These are phyloP conservation scores for Myotis brandtii DNA, from an alignment of 2,113 vertebrate species.

Conservation along the genomic window DNA sequence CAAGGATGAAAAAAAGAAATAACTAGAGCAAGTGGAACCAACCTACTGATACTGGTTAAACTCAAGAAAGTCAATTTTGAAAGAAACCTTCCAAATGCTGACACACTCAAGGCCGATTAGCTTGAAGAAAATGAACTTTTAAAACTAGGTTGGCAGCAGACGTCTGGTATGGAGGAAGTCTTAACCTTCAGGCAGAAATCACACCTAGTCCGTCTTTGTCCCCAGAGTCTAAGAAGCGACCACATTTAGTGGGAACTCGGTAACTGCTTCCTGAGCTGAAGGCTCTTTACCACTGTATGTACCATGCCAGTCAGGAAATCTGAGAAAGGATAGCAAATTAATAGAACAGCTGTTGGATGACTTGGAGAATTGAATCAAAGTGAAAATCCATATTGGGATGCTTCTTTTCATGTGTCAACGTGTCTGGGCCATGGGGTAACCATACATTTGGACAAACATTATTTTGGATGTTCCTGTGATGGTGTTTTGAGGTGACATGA, in stretches of 20 bases:
- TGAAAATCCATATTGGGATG: not conserved
- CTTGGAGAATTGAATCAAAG: not conserved
- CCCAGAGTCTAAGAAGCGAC: not conserved
- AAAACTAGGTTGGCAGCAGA: conserved; percentile 14
- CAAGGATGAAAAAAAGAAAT: not conserved
- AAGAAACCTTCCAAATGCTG: not conserved
- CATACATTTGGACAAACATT: not conserved
- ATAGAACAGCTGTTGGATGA: not conserved
- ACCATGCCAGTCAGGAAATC: not conserved
- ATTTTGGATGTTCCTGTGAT: not conserved
- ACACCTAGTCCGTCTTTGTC: not conserved
- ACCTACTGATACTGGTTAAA: not conserved
- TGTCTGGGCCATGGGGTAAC: not conserved
- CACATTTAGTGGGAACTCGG: not conserved
- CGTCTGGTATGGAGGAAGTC: not conserved
- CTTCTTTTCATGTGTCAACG: not conserved
- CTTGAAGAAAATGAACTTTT: conserved; percentile 41
- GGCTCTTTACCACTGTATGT: not conserved
- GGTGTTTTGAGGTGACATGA: not conserved
- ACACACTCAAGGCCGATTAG: not conserved
- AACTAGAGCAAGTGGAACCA: not conserved
- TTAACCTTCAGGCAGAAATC: not conserved
- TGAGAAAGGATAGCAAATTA: not conserved
- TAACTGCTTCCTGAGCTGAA: not conserved
- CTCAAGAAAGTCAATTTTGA: not conserved